These are phyloP conservation scores for Glaucomys volans DNA, from an alignment of 2,113 vertebrate species.

Conservation along the genomic window DNA sequence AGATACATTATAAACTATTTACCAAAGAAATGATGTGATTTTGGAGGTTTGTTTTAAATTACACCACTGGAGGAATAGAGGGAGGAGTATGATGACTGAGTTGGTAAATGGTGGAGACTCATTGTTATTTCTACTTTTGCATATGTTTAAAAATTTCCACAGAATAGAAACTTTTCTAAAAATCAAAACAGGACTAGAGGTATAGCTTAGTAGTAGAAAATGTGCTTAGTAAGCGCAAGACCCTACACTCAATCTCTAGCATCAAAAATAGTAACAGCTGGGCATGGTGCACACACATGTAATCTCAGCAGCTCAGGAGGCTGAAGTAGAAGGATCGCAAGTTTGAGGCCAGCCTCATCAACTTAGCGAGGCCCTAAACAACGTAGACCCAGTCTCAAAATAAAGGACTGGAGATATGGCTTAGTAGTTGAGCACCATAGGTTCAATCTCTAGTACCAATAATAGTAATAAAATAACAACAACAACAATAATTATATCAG, in stretches of 20 bases:
- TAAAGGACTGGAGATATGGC: too few species aligned
- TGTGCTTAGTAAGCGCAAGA: neutral
- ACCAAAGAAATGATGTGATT: neutral
- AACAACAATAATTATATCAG: neutral
- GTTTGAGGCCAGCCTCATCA: too few species aligned
- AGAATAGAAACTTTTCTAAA: neutral
- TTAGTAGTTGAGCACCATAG: too few species aligned
- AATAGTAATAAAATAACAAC: too few species aligned
- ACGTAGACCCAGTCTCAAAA: too few species aligned
- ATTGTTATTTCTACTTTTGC: constrained; percentile 17
- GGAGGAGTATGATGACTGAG: neutral
- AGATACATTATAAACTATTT: neutral
- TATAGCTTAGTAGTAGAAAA: neutral
- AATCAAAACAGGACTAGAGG: neutral
- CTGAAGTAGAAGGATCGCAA: too few species aligned
- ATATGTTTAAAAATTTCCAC: constrained; percentile 6
- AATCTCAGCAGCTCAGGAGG: too few species aligned
- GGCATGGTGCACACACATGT: too few species aligned
- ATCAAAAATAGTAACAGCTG: neutral
- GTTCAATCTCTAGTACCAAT: too few species aligned
- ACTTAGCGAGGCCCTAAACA: too few species aligned
- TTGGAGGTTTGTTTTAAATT: constrained; percentile 30
- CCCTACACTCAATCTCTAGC: neutral
- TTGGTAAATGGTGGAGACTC: neutral
- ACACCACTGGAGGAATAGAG: neutral